A percentile compares a stretch with the other conserved stretches of the same genome.
phyloP scores from a whole-genome alignment of 2,888 invertebrate genomes.

The Caenorhabditis sp. region DNA sequence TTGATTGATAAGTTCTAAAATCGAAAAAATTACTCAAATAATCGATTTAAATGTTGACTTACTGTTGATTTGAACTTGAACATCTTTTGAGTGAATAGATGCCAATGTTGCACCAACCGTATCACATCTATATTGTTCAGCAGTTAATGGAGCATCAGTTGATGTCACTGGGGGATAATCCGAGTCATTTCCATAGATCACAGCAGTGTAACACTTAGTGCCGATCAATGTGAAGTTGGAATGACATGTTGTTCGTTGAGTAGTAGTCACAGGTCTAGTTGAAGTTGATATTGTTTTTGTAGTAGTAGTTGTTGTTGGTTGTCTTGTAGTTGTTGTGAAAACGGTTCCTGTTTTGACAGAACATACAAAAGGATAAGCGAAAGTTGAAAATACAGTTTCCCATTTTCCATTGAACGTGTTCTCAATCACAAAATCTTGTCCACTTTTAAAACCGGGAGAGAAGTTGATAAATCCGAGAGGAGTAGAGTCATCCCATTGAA shows the following conservation, averaged over 20 bases:
- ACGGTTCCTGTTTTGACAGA: not conserved
- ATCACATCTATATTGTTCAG: conserved; percentile 22
- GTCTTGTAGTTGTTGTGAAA: not conserved
- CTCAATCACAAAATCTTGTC: conserved; percentile 23
- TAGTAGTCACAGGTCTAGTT: conserved; percentile 5
- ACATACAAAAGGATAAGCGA: conserved; percentile 23
- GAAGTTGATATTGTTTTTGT: conserved; percentile 13
- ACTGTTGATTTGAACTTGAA: not conserved
- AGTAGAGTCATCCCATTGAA: conserved; percentile 10
- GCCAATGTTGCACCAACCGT: conserved; percentile 32
- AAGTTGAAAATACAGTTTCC: conserved; percentile 14
- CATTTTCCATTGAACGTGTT: conserved; percentile 25
- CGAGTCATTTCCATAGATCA: conserved; percentile 32
- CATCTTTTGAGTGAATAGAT: conserved; percentile 16
- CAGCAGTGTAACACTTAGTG: conserved; percentile 2
- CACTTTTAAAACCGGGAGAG: conserved; percentile 23
- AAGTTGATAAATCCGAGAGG: conserved; percentile 17
- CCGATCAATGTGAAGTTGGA: conserved; percentile 21
- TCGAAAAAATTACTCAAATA: not conserved
- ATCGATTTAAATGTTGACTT: not conserved
- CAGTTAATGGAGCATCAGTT: conserved; percentile 22
- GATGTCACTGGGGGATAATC: conserved; percentile 25
- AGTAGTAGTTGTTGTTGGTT: conserved; percentile 12
- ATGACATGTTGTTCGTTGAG: conserved; percentile 13
- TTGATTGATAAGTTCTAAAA: not conserved